Conservation (phyloP, 2,888 invertebrate species). For the Tyria jacobaeae region DNA sequence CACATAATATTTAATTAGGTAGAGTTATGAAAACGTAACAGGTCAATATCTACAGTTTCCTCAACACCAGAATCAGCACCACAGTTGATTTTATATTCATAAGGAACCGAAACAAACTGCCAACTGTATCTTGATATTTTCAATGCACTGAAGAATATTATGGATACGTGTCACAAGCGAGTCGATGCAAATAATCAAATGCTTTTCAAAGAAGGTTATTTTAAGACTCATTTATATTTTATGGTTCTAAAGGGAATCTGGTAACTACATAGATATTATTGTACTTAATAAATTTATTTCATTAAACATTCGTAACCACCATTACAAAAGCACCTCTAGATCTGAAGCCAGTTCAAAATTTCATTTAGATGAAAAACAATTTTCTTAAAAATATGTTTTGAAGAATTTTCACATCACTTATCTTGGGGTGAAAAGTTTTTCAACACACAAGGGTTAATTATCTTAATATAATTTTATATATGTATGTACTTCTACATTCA, state of each 20-base stretch:
- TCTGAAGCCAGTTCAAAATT: conserved; percentile 29
- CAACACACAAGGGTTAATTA: conserved; percentile 23
- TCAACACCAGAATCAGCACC: conserved; percentile 40
- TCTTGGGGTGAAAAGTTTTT: conserved; percentile 12
- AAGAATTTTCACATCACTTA: conserved; percentile 14
- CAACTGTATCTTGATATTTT: neutral
- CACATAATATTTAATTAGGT: conserved; percentile 44
- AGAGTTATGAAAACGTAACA: conserved; percentile 39
- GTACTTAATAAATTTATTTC: conserved; percentile 28
- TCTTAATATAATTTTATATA: conserved; percentile 18
- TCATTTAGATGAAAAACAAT: conserved; percentile 28
- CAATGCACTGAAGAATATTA: neutral
- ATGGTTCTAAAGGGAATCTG: neutral
- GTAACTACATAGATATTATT: conserved; percentile 12
- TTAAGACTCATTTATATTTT: neutral
- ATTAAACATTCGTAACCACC: conserved; percentile 33
- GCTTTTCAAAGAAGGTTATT: neutral
- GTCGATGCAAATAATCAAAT: neutral
- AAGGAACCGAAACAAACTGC: neutral
- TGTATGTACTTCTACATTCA: conserved; percentile 26
- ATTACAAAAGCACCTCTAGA: conserved; percentile 44
- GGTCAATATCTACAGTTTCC: conserved; percentile 31
- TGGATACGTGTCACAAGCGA: neutral
- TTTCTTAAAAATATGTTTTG: conserved; percentile 16
- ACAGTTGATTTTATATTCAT: neutral